phyloP scores from a whole-genome alignment of 2,113 vertebrate species.

The Podarcis muralis region DNA sequence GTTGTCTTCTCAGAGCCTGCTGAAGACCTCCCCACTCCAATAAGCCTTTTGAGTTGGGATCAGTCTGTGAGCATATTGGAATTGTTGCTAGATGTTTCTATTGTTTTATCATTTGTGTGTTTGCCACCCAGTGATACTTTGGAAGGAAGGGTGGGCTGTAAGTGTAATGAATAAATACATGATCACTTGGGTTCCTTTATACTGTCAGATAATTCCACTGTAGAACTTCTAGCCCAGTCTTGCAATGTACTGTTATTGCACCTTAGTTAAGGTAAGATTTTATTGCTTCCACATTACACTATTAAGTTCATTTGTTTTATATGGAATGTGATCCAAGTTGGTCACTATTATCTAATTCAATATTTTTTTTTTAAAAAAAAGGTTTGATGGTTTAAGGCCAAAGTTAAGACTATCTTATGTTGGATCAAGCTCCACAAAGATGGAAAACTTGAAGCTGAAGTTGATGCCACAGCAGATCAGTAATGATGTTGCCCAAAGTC shows the following conservation, averaged over 20 bases:
- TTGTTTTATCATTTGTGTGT: too few species aligned
- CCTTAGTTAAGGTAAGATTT: neutral
- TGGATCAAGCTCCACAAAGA: neutral
- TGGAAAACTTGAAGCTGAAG: too few species aligned
- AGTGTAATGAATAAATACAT: neutral
- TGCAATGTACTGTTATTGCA: neutral
- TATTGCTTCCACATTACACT: neutral
- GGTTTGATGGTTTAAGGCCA: neutral
- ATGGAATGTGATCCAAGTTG: neutral
- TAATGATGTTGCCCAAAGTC: too few species aligned
- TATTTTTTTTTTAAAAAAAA: neutral
- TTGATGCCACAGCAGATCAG: too few species aligned
- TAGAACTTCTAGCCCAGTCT: neutral
- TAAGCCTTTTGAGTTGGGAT: too few species aligned
- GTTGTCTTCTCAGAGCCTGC: too few species aligned
- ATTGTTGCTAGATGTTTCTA: too few species aligned
- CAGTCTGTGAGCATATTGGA: too few species aligned
- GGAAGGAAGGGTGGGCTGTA: too few species aligned
- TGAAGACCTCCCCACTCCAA: too few species aligned
- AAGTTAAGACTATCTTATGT: neutral
- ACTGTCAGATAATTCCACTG: neutral
- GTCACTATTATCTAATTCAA: neutral
- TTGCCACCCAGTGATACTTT: too few species aligned
- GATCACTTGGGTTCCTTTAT: neutral
- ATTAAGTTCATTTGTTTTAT: neutral